Evolutionary conservation across 1,140 invertebrate species (phyloP), one percentile per base, ranked within the genome.

Genomic region (Eubasilissa regina): DNA sequence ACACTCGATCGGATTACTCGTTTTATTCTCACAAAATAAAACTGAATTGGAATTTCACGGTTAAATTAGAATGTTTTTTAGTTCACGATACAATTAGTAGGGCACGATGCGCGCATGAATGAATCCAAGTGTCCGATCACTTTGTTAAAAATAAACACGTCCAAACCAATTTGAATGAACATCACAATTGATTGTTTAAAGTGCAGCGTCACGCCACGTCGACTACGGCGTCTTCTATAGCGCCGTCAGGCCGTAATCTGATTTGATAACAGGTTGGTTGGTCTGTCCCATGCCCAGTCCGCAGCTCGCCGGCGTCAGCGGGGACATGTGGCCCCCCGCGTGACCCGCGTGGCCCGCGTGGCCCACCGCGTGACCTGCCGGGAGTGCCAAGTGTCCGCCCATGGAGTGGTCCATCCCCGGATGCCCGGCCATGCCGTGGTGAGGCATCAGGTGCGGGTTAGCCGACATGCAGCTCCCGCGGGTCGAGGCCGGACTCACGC

Each of bases 201-300:
- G 25, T 58, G 72, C 72, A n/a, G 13, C 3, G 55, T 75, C 72
- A 75, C 43, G 47, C 9, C 17, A 21, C 64, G n/a, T n/a, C n/a
- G 64, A 45, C 17, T 45, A 44, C 25, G 48, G 35, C 72, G 53
- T 75, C 72, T 73, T 77, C 51, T 89, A 89, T 87, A 89, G 89
- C 85, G 89, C 89, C 83, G 89, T 89, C 79, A 89, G 86, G 84
- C 89, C 89, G 83, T 89, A 89, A 84, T 89, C 89, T 12, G 89
- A 89, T 83, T 89, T 89, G 79, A 89, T 89, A 79, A 89, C 86
- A 62, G 89, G 85, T 77, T 87, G 86, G 68, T 84, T 86, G 17
- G 80, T 84, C 64, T 87, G 82, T 53, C 83, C 84, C 58, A 89
- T 85, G 47, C 87, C 87, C n/a, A 75, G 25, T 10, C 88, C 88